Base-by-base conservation (phyloP, 2,797 vertebrate genomes). In the Antennarius maculatus region DNA sequence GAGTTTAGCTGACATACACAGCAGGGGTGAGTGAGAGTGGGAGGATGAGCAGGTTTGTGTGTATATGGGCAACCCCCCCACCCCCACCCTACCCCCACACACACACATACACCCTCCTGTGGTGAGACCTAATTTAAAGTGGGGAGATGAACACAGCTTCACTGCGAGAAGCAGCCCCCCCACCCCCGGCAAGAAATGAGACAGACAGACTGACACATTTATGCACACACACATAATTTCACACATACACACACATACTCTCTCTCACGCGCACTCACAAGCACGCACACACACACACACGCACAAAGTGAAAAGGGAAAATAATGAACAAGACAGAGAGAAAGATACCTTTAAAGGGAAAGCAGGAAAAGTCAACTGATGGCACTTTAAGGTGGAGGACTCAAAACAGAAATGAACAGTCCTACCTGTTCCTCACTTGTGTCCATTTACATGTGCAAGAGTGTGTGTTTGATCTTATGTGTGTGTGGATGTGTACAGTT, bases 101-200 rank as follows among this genome's bases (percentile, higher is more conserved):
- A 23, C 23, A 23, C 23, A 23, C 23, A 23, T 23, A 23, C 23
- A 23, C 23, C 31, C 31, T 34, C 31, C 85, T 87, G 89, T 77
- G 88, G 84, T 84, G 80, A 90, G 88, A 87, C 82, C 89, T 91
- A 89, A 91, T 92, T 93, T 91, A 90, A 87, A 89, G 82, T 85
- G 78, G 72, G 80, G 82, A 91, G 89, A 89, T 84, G 86, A 90
- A 87, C 86, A 85, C 74, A 79, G 77, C 76, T 84, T 72, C 77
- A 82, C 74, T 77, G 73, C 79, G 74, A 83, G 83, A 82, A 71
- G 74, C 65, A 83, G 67, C 53, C 71, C 76, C 72, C 85, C 31
- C 31, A n/a, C n/a, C n/a, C n/a, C n/a, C 29, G 79, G 83, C 86
- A 84, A 77, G 61, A 79, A 75, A 77, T 80, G 55, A 86, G 61